Conservation (phyloP, 1,140 invertebrate species). For the Mamestra configurata region DNA sequence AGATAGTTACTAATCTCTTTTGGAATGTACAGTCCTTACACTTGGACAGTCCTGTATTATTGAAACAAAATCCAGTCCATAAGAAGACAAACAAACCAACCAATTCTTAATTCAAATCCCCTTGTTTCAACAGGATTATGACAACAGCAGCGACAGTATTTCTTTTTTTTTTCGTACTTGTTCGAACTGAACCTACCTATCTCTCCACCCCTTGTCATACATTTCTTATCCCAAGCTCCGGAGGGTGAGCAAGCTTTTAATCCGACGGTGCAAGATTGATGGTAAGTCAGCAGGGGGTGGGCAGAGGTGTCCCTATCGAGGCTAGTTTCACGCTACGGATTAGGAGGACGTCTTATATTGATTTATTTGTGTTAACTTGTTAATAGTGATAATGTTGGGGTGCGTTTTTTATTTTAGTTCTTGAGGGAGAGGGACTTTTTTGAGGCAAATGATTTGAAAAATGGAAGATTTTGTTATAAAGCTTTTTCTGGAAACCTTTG, state of each 20-base stretch:
- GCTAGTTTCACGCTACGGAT: slow-evolving; percentile 5
- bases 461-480: not conserved
- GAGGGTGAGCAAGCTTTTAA: slow-evolving; percentile 47
- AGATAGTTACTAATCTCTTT: too few relatives aligned
- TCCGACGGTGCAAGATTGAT: slow-evolving; percentile 50
- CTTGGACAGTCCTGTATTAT: too few relatives aligned
- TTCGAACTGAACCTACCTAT: not conserved
- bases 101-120: too few relatives aligned
- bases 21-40: too few relatives aligned
- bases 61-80: too few relatives aligned
- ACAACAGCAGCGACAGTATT: too few relatives aligned
- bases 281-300: slow-evolving; percentile 44
- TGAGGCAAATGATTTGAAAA: not conserved
- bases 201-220: not conserved
- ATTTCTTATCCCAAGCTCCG: slow-evolving; percentile 39
- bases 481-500: too few relatives aligned
- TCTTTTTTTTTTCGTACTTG: not conserved
- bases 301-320: not conserved
- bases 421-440: not conserved
- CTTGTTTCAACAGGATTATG: too few relatives aligned
- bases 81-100: too few relatives aligned
- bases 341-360: slow-evolving; percentile 15
- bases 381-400: slow-evolving; percentile 21
- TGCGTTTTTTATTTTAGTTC: not conserved
- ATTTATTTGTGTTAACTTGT: slow-evolving; percentile 40